Conservation (phyloP, 1,140 invertebrate species). For the Heliconius eleuchia region DNA sequence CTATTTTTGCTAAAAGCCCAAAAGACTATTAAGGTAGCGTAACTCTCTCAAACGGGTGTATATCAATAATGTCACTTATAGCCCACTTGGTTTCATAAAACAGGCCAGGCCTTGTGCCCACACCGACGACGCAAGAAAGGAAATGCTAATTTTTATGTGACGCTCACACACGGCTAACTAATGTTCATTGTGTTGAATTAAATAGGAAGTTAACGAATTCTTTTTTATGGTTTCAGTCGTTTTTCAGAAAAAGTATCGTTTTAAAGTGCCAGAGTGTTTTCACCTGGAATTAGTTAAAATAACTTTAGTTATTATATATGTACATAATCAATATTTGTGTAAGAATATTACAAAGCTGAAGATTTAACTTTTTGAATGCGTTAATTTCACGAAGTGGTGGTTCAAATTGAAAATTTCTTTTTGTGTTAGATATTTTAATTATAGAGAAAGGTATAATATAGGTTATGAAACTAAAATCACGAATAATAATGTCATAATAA, state of each 20-base stretch:
- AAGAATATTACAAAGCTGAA: no score
- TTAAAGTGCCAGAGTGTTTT: no score
- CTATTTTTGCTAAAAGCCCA: not conserved
- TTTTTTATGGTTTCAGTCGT: not conserved
- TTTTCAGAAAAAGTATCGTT: not conserved
- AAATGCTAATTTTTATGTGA: slow-evolving; percentile 8
- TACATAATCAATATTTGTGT: no score
- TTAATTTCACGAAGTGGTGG: no score
- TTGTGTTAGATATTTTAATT: no score
- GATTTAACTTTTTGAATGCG: no score
- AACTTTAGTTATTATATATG: no score
- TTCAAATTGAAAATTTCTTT: no score
- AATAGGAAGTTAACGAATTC: not conserved
- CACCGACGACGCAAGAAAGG: slow-evolving; percentile 10
- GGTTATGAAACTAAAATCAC: no score
- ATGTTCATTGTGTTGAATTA: not conserved
- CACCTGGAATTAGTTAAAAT: no score
- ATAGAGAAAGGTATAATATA: no score
- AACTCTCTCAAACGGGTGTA: not conserved
- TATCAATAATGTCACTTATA: not conserved
- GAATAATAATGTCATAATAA: no score
- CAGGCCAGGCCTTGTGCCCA: slow-evolving; percentile 14
- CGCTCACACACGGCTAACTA: slow-evolving; percentile 1
- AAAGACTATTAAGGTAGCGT: not conserved
- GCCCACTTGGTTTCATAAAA: not conserved